A percentile compares a stretch with the other conserved stretches of the same genome.
These are phyloP conservation scores for Xiphorhynchus erythropygius DNA, from an alignment of 2,797 vertebrate genomes.

Conservation along the genomic window DNA sequence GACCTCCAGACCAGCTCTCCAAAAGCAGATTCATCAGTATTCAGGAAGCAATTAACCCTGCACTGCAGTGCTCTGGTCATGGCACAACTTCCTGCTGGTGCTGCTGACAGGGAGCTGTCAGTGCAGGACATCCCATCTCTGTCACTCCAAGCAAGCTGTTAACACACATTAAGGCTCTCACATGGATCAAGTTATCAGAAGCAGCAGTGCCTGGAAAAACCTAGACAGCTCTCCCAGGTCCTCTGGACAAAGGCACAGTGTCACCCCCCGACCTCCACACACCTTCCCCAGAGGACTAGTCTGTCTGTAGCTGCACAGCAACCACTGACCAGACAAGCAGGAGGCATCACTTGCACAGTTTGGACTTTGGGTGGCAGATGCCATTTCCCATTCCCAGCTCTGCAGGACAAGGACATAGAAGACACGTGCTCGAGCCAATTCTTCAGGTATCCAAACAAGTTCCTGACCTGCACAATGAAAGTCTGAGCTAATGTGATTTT, in stretches of 20 bases:
- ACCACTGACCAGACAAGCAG: background rate
- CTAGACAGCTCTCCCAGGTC: background rate
- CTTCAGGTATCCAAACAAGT: background rate
- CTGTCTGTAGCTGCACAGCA: background rate
- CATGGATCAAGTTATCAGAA: background rate
- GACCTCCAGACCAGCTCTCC: background rate
- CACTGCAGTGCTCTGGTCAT: background rate
- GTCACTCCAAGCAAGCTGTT: background rate
- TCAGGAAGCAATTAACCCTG: background rate
- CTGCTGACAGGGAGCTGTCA: background rate
- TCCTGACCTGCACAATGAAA: background rate
- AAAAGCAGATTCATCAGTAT: background rate
- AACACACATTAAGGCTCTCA: fast-evolving
- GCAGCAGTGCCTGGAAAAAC: background rate
- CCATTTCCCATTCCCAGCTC: background rate
- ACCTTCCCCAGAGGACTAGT: background rate
- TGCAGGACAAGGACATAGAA: background rate
- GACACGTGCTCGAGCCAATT: background rate
- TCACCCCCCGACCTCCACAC: background rate
- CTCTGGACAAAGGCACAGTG: background rate
- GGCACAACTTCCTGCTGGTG: background rate
- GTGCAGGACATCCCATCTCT: background rate
- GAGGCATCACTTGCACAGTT: background rate
- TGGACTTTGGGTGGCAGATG: background rate
- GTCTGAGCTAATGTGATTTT: background rate